Conservation (phyloP, 2,113 vertebrate species). For the Sylvia atricapilla region DNA sequence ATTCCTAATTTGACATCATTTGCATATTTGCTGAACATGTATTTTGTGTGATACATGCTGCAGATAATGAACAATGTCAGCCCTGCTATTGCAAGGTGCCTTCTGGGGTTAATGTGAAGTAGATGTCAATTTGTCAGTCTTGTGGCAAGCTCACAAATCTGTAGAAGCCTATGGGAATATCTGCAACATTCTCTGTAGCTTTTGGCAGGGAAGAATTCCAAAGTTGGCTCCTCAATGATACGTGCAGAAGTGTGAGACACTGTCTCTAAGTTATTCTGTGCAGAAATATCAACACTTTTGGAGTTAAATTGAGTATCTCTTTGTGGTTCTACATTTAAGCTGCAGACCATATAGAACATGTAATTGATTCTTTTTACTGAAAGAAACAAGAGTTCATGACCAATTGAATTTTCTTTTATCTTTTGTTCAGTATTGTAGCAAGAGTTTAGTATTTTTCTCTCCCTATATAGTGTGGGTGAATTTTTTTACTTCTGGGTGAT, state of each 20-base stretch:
- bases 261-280: not conserved
- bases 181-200: not conserved
- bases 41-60: not conserved
- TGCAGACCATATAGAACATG: not conserved
- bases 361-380: not conserved
- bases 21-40: not conserved
- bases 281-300: not conserved
- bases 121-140: not conserved
- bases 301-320: not conserved
- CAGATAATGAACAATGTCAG: not conserved
- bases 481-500: slow-evolving; percentile 19
- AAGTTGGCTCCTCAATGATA: rapidly evolving
- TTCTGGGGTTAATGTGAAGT: not conserved
- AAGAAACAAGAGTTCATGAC: not conserved
- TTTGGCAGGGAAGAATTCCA: not conserved
- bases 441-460: not conserved
- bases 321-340: not conserved
- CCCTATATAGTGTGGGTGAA: not conserved
- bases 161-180: not conserved
- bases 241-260: not conserved
- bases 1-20: not conserved
- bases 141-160: not conserved
- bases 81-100: not conserved
- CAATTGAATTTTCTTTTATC: not conserved
- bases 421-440: not conserved